Evolutionary conservation across 2,797 vertebrate genomes (phyloP).

Genomic region (Fringilla coelebs): DNA sequence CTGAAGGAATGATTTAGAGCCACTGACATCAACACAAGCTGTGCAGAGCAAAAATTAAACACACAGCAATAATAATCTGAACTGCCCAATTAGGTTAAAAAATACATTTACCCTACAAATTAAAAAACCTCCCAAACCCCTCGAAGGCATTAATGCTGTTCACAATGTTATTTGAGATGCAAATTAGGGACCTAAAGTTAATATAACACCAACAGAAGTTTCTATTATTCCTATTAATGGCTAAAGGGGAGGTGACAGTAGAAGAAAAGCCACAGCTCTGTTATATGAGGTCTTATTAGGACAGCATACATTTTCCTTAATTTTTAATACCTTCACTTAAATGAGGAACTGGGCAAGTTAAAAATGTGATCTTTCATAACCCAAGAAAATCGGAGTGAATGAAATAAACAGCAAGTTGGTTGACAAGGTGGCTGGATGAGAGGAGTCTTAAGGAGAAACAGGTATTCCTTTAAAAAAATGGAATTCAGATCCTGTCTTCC

Average conservation of each 20-base stretch:
- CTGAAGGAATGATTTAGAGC: constrained; percentile 14
- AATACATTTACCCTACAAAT: constrained; percentile 39
- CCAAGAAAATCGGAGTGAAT: neutral
- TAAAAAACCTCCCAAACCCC: constrained; percentile 37
- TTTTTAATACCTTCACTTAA: neutral
- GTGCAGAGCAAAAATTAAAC: constrained; percentile 21
- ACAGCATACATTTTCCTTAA: neutral
- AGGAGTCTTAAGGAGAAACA: neutral
- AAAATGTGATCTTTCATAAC: neutral
- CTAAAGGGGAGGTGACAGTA: neutral
- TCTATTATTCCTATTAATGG: constrained; percentile 31
- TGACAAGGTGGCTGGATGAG: neutral
- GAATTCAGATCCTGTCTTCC: neutral
- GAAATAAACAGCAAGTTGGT: neutral
- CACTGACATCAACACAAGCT: neutral
- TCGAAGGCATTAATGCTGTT: constrained; percentile 33
- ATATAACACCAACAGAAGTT: constrained; percentile 53
- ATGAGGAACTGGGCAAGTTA: neutral
- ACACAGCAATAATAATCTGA: neutral
- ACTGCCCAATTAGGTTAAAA: constrained; percentile 38
- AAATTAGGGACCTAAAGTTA: constrained; percentile 56
- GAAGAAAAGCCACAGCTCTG: neutral
- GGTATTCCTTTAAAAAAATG: neutral
- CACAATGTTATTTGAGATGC: constrained; percentile 42
- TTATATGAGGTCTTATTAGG: neutral